Base-by-base conservation (phyloP, 2,888 invertebrate species). In the Leptothorax acervorum region DNA sequence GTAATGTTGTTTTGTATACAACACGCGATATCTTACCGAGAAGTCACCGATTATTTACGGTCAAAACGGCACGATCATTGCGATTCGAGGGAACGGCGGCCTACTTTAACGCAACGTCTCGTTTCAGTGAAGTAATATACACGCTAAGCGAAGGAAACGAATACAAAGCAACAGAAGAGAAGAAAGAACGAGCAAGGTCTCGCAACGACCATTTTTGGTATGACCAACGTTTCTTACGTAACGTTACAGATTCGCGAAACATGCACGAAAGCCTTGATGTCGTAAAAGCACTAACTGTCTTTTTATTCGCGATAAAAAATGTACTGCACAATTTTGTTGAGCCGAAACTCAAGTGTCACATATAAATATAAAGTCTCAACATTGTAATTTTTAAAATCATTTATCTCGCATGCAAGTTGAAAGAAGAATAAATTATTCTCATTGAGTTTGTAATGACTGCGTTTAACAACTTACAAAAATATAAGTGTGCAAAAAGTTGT, bases 231-330 rank as follows among this genome's bases (percentile, higher is more conserved):
- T 45, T 66, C 66, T 78, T 78, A 57, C 71, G 79, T 71, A 71
- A 71, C 70, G 57, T 18, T 79, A 31, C 42, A 28, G 76, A 81
- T 82, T 85, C 82, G 68, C 82, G 76, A 88, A 78, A 75, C 66
- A 9, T 35, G 31, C 48, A 60, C 62, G 28, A 63, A 18, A 35
- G 39, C 15, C 48, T 62, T 55, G 51, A 39, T n/a, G 31, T 55
- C 3, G n/a, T 42, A 31, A 11, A 63, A 63, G 2, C 15, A n/a
- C 8, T n/a, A 28, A 31, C 1, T 18, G 18, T 48, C 57, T 12
- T 8, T 39, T 65, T 53, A 51, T 76, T 63, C 51, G 5, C 11
- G 3, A 51, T 28, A 63, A 18, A 23, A 51, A 11, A 53, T 42
- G 12, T 66, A 31, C 18, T 4, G 2, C 15, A n/a, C 31, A 48